Evolutionary conservation across 2,113 vertebrate genomes (phyloP).

Genomic region (Sterna hirundo): DNA sequence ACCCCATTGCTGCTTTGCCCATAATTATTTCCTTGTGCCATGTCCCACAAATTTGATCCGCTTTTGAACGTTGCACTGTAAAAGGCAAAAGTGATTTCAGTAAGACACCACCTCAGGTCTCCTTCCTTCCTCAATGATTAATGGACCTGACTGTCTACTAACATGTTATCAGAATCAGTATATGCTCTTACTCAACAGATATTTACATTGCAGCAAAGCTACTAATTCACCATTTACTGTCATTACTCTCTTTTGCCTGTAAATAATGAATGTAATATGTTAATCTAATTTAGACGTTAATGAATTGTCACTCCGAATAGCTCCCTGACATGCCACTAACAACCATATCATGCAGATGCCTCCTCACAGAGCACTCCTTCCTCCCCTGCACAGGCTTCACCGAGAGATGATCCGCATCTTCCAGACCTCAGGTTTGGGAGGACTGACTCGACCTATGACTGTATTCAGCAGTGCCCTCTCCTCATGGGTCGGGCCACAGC

Average conservation of each 20-base stretch:
- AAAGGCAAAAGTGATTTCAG: constrained; percentile 44
- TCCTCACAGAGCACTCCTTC: neutral
- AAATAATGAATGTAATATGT: neutral
- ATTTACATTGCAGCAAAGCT: neutral
- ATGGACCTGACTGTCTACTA: neutral
- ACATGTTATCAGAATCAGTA: neutral
- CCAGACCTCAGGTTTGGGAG: neutral
- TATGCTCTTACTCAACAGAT: neutral
- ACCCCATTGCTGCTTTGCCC: constrained; percentile 92
- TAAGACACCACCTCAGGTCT: neutral
- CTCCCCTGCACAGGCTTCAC: neutral
- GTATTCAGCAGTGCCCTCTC: neutral
- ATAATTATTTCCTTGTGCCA: constrained; percentile 95
- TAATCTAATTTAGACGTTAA: neutral
- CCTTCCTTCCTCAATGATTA: neutral
- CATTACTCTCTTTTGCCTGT: neutral
- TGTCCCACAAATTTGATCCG: constrained; percentile 78
- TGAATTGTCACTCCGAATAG: neutral
- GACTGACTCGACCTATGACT: neutral
- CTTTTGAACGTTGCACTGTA: constrained; percentile 61
- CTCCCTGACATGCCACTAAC: neutral
- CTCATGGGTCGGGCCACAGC: neutral
- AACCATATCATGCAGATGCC: neutral
- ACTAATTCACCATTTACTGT: neutral
- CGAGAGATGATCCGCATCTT: neutral